Conservation (phyloP, 2,113 vertebrate species). For the Notarius lentiginosus region DNA sequence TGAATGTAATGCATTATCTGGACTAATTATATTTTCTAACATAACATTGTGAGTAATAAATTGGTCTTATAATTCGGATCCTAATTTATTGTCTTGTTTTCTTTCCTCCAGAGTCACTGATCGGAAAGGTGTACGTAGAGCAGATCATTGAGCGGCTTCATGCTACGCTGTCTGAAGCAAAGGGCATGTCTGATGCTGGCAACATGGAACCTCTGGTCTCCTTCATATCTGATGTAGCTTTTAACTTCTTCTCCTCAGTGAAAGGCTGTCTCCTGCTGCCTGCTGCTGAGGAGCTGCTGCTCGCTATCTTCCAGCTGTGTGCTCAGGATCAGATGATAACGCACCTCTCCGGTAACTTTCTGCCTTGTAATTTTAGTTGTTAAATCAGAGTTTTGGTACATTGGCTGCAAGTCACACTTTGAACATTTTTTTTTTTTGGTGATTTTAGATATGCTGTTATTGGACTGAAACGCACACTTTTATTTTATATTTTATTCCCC, state of each 20-base stretch:
- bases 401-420: neutral
- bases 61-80: neutral
- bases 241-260: constrained; percentile 90
- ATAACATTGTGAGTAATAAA: neutral
- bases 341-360: constrained; percentile 47
- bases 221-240: constrained; percentile 89
- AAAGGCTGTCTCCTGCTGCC: constrained; percentile 81
- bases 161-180: constrained; percentile 82
- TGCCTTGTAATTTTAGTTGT: neutral
- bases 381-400: neutral
- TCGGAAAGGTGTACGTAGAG: constrained; percentile 84
- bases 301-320: constrained; percentile 89
- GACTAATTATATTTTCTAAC: neutral
- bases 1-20: neutral
- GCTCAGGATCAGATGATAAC: constrained; percentile 79
- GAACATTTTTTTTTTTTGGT: neutral
- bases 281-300: constrained; percentile 88
- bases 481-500: too few species aligned
- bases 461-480: neutral
- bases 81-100: constrained; percentile 9
- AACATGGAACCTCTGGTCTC: constrained; percentile 83
- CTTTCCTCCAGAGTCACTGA: constrained; percentile 78
- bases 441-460: neutral
- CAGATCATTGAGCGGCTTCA: constrained; percentile 90
- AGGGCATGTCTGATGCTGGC: constrained; percentile 83